Conservation (phyloP, 64 coral and sea anemone genomes). For the Stichodactyla mertensii region DNA sequence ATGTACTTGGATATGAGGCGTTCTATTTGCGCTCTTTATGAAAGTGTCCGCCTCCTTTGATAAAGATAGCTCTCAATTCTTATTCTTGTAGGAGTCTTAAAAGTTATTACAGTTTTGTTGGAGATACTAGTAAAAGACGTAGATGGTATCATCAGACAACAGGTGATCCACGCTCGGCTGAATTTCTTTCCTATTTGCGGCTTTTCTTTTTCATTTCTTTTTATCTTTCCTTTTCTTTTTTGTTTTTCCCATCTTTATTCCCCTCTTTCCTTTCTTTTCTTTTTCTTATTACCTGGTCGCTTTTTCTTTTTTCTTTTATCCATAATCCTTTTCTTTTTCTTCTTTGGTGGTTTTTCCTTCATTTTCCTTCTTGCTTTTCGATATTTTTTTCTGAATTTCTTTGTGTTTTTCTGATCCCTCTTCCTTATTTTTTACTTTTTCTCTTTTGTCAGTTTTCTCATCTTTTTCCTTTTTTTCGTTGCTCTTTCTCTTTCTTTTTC, state of each 20-base stretch:
- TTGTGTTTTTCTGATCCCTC: neutral
- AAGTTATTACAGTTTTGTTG: neutral
- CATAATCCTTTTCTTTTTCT: neutral
- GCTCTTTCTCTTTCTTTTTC: neutral
- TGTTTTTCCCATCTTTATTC: too few relatives aligned
- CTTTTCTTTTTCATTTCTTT: too few relatives aligned
- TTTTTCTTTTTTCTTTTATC: too few relatives aligned
- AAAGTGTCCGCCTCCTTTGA: neutral
- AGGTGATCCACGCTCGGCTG: neutral
- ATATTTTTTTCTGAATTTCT: neutral
- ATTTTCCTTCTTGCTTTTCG: neutral
- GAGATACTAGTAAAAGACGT: neutral
- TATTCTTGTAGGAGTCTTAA: neutral
- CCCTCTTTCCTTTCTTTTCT: too few relatives aligned
- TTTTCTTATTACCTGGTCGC: too few relatives aligned
- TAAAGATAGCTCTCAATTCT: neutral
- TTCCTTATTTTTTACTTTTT: neutral
- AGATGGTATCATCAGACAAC: neutral
- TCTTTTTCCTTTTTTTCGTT: neutral
- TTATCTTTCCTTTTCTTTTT: too few relatives aligned
- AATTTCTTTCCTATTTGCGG: neutral
- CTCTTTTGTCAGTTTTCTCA: neutral
- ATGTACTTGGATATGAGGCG: neutral
- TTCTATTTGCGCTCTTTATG: neutral
- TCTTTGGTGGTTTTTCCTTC: neutral